phyloP scores from a whole-genome alignment of 1,140 invertebrate species.

The Drosophila elegans region DNA sequence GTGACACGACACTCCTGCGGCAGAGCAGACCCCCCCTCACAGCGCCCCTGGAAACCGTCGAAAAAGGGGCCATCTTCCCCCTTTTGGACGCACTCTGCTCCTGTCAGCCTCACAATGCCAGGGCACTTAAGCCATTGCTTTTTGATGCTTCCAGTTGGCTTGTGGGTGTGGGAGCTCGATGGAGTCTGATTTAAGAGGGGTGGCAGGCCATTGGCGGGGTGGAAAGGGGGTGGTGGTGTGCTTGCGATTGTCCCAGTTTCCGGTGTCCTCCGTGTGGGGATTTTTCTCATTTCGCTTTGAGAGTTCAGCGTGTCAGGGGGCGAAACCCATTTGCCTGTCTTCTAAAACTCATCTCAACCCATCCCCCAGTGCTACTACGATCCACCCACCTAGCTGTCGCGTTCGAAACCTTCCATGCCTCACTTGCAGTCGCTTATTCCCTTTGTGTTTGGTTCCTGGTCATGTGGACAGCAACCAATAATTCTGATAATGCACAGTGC shows the following conservation, averaged over 20 bases:
- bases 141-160: slow-evolving; percentile 61
- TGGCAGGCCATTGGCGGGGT: background rate
- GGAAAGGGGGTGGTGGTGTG: background rate
- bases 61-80: background rate
- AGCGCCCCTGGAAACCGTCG: slow-evolving; percentile 1
- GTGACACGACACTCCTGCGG: slow-evolving; percentile 45
- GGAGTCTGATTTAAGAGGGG: slow-evolving; percentile 24
- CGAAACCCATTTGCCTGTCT: slow-evolving; percentile 75
- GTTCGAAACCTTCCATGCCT: background rate
- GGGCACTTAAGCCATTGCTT: slow-evolving; percentile 80
- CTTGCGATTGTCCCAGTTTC: slow-evolving; percentile 70
- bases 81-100: slow-evolving; percentile 42
- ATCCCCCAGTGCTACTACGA: background rate
- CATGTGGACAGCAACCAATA: slow-evolving; percentile 76
- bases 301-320: slow-evolving; percentile 79
- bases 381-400: slow-evolving; percentile 7
- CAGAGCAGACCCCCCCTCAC: slow-evolving; percentile 9
- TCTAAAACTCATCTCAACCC: slow-evolving; percentile 26
- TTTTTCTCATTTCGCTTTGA: slow-evolving; percentile 75
- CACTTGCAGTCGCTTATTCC: slow-evolving; percentile 35
- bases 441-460: slow-evolving; percentile 50
- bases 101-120: slow-evolving; percentile 74
- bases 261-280: slow-evolving; percentile 71
- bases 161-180: slow-evolving; percentile 12
- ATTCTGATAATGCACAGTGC: slow-evolving; percentile 67